Base-by-base conservation (phyloP, 2,888 invertebrate genomes). In the Troides helena region DNA sequence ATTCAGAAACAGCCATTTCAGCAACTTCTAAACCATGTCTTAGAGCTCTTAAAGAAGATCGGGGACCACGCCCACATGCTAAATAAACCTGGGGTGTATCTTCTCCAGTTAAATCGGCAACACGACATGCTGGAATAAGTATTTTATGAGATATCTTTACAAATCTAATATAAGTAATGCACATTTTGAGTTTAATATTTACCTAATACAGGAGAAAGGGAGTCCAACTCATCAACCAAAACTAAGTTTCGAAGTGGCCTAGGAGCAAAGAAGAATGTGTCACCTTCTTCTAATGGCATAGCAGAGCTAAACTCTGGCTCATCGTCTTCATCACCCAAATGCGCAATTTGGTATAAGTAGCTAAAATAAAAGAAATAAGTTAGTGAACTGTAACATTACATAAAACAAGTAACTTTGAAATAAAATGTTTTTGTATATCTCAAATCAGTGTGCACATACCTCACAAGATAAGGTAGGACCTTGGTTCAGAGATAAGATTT, bases 1-100 rank as follows among this genome's bases (percentile, higher is more conserved):
- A 93, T 89, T 99, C 99, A 36, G 99, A 99, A 3, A 99, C 99
- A 71, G 99, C 99, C 99, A 99, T 99, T 92, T 99, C 99, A 0
- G 99, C 98, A 1, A 99, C 99, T 94, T 99, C 99, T 65, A 99
- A 93, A 78, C 99, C 99, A 88, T 99, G 99, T 36, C 99, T 94
- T 14, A 99, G 90, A 0, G 99, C 98, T 80, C 98, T 94, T 61
- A 99, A 86, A 0, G 99, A 96, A 0, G 99, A 99, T 61, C 99
- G 94, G 0, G 99, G 97, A 0, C 99, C 99, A 72, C 99, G 93
- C 0, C 99, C 99, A 90, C 99, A 99, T 3, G 98, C 94, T 82
- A 99, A 95, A 88, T 99, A 99, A 72, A 99, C 94, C 90, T 99
- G 99, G 0, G 99, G 99, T 0, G 99, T 99, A 86, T 99, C 99